Evolutionary conservation across 2,797 vertebrate species (phyloP), one percentile per base, ranked within the genome.

Genomic region (Pachyuromys duprasi): DNA sequence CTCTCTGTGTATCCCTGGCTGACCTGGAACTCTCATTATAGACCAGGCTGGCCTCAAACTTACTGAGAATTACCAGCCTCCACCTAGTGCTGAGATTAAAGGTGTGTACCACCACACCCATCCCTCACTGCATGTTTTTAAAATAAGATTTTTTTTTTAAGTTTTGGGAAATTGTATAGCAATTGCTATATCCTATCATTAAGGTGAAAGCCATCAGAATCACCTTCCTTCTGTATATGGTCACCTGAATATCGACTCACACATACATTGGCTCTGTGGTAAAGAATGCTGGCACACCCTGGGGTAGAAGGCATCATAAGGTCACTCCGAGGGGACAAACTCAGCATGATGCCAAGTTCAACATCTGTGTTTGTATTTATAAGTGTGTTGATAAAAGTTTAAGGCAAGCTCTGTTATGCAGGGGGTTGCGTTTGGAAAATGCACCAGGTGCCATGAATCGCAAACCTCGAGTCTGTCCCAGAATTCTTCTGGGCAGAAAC

Each of bases 261-360:
- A 86, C 69, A 86, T 49, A 49, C 49, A 49, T 11, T 49, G 89
- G 90, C 69, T 36, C 69, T 90, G 3, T 83, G 92, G 69, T 93
- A 91, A 97, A 96, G 42, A 94, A 88, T 24, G 57, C 9, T 60
- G 4, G 3, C 18, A 11, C 36, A 11, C 11, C 28, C 86, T 11
- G 2, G 45, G 74, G 91, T 97, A 93, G 42, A 89, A 86, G 97
- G 63, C 84, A 86, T 18, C 93, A 95, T 90, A 67, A 97, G 86
- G 91, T 88, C 67, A 70, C 81, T 97, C 89, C 78, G 79, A 96
- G 36, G 75, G 80, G 67, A 74, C 60, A 62, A 80, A 81, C 90
- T 89, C 87, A 72, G 78, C 60, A 79, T 95, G 95, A 97, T 67
- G 92, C 93, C 8, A 86, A 94, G 89, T 57, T 96, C 96, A 97